Conservation (phyloP, 2,797 vertebrate species). For the Prunella strophiata region DNA sequence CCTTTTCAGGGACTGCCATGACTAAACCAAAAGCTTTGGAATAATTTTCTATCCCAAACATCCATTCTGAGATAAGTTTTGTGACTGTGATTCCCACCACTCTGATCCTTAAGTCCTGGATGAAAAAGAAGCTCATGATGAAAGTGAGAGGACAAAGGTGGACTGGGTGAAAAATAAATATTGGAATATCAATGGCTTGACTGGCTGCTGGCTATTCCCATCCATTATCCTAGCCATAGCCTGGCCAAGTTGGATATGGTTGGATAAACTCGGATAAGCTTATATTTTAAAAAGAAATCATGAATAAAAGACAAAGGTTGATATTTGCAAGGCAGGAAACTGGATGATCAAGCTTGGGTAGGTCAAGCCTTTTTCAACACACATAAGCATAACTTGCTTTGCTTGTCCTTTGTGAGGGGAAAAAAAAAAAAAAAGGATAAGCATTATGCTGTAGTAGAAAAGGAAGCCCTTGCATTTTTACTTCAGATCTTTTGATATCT, state of each 20-base stretch:
- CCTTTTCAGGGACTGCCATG: not conserved
- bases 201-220: not conserved
- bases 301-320: not conserved
- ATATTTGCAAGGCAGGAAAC: not conserved
- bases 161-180: not conserved
- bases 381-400: constrained; percentile 19
- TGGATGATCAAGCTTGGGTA: not conserved
- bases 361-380: not conserved
- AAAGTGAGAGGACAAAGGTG: not conserved
- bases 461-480: not conserved
- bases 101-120: not conserved
- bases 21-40: not conserved
- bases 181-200: not conserved
- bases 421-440: not conserved
- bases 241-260: not conserved
- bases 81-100: not conserved
- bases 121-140: not conserved
- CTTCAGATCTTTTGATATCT: not conserved
- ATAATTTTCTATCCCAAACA: not conserved
- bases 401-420: not conserved
- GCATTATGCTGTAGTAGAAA: not conserved
- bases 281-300: not conserved
- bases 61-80: not conserved
- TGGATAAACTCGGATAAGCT: not conserved
- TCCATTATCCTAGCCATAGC: not conserved